Evolutionary conservation across 2,888 invertebrate species (phyloP), one percentile per base, ranked within the genome.

Genomic region (Peribatodes rhomboidaria): DNA sequence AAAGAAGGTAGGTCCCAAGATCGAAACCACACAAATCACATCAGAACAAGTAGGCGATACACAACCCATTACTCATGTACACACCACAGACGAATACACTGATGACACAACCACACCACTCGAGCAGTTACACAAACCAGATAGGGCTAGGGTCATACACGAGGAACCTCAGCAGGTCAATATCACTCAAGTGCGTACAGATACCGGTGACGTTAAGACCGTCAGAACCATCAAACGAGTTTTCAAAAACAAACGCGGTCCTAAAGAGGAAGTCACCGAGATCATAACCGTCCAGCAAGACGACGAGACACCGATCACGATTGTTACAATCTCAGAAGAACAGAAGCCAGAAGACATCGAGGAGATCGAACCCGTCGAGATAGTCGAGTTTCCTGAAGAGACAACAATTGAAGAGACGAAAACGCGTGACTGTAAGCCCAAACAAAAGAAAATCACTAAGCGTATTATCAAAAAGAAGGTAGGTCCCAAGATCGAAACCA

Each of bases 1-100:
- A 59, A 76, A 81, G 69, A 76, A 80, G 68, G 72, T 80, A 39
- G 86, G 81, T 18, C 77, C 74, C 31, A 82, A 82, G 69, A 67
- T 88, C 63, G 80, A 87, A 76, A 75, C 88, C 71, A 81, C 44
- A 16, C 22, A 44, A 13, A 44, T 44, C 20, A 44, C 22, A 1
- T 22, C 44, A 22, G 44, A 44, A 64, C 85, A 88, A 70, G 39
- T 50, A 1, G 69, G 66, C 13, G 67, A 70, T 14, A 59, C 68
- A 52, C 80, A 79, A 70, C 84, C 81, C 35, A 76, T 79, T 1
- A 67, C 78, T 9, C 75, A 76, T n/a, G 74, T 83, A 65, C 78
- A 83, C 73, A 83, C 82, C 61, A 76, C 71, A 55, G 73, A 75
- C 13, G 75, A 75, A 61, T 63, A 69, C 8, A 65, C 61, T n/a